Percentiles rank a stretch among this genome's conserved stretches.
Evolutionary conservation across 2,113 vertebrate genomes (phyloP).

Genomic region (Brachyistius frenatus): DNA sequence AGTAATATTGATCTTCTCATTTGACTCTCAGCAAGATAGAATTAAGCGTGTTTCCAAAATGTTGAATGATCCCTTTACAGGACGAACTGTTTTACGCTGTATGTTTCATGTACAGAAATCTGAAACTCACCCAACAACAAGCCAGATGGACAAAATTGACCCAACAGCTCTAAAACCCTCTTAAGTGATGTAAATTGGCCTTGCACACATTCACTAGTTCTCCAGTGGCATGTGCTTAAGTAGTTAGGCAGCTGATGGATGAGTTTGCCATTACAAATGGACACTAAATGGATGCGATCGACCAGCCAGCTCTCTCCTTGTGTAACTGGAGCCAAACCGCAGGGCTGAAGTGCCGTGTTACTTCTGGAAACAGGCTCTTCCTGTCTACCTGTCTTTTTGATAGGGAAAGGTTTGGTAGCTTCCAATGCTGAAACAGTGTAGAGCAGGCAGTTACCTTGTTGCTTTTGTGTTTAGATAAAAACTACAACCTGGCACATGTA

Average conservation of each 20-base stretch:
- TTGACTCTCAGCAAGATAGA: too few relatives aligned
- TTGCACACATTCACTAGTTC: constrained; percentile 19
- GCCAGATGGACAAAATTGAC: not conserved
- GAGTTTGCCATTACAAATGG: constrained; percentile 79
- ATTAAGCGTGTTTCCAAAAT: too few relatives aligned
- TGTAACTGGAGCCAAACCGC: constrained; percentile 76
- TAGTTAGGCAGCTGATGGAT: constrained; percentile 73
- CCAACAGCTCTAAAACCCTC: constrained; percentile 3
- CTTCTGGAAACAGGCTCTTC: constrained; percentile 43
- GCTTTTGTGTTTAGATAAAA: too few relatives aligned
- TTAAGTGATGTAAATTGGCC: constrained; percentile 27
- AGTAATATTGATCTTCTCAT: too few relatives aligned
- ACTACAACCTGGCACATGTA: too few relatives aligned
- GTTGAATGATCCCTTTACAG: too few relatives aligned
- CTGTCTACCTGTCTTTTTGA: constrained; percentile 19
- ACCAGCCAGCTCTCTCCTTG: constrained; percentile 45
- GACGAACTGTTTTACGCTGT: too few relatives aligned
- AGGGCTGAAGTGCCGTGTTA: constrained; percentile 66
- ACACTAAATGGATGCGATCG: constrained; percentile 71
- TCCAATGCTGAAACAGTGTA: not conserved
- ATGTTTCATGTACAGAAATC: too few relatives aligned
- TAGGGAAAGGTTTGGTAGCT: constrained; percentile 2
- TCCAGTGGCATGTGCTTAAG: constrained; percentile 65
- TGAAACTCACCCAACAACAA: not conserved
- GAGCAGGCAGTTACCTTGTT: not conserved